A percentile compares a stretch with the other conserved stretches of the same genome.
phyloP scores from a whole-genome alignment of 2,113 vertebrate species.

The Rattus norvegicus region DNA sequence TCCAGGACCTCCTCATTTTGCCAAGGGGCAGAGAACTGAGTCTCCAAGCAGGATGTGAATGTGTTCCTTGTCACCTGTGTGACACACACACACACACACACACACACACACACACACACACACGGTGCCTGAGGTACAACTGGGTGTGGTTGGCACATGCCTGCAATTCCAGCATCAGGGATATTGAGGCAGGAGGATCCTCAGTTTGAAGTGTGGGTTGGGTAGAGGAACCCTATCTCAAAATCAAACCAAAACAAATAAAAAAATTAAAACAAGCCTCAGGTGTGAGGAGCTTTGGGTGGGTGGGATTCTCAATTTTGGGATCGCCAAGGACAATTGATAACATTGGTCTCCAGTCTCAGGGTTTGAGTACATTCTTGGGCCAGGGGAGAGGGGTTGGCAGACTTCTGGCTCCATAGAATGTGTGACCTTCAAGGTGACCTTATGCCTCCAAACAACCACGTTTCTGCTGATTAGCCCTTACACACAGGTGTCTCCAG shows the following conservation, averaged over 20 bases:
- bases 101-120: too few relatives aligned
- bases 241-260: neutral
- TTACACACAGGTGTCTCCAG: neutral
- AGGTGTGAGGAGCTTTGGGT: neutral
- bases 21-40: neutral
- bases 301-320: neutral
- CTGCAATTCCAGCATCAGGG: neutral
- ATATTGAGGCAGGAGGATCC: neutral
- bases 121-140: neutral
- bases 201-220: neutral
- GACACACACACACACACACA: too few relatives aligned
- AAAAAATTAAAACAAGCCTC: neutral
- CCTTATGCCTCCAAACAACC: neutral
- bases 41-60: neutral
- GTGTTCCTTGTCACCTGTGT: neutral
- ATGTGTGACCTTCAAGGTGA: neutral
- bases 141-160: neutral
- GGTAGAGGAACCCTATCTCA: neutral
- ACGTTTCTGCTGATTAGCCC: neutral
- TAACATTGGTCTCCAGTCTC: neutral
- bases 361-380: neutral
- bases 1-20: neutral
- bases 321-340: neutral
- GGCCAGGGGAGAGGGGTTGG: neutral
- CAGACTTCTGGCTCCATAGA: neutral